Conservation (phyloP, 2,888 invertebrate species). For the Xestia sexstrigata region DNA sequence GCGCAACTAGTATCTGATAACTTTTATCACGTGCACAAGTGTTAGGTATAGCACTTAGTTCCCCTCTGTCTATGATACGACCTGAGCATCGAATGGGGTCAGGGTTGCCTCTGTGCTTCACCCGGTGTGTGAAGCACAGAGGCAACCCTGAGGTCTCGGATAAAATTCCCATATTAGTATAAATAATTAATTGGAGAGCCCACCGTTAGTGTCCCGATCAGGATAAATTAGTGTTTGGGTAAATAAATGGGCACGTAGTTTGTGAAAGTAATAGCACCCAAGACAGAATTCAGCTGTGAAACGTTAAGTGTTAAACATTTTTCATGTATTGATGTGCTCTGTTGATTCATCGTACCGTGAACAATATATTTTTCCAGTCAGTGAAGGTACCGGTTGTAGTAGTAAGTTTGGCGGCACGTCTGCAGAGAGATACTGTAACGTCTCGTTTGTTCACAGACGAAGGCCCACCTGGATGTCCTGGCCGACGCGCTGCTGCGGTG, state of each 20-base stretch:
- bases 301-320: slow-evolving; percentile 14
- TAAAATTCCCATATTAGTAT: slow-evolving; percentile 40
- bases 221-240: slow-evolving; percentile 41
- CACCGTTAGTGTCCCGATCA: slow-evolving; percentile 33
- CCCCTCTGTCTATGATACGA: not conserved
- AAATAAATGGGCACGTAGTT: slow-evolving; percentile 39
- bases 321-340: slow-evolving; percentile 9
- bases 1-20: slow-evolving; percentile 10
- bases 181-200: slow-evolving; percentile 34
- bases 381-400: not conserved
- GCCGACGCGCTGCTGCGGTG: slow-evolving; percentile 98
- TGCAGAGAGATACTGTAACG: slow-evolving; percentile 13
- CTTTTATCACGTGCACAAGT: slow-evolving; percentile 4
- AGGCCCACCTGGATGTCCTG: slow-evolving; percentile 98
- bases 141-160: slow-evolving; percentile 19
- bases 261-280: slow-evolving; percentile 46
- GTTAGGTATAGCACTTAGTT: slow-evolving; percentile 2
- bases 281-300: slow-evolving; percentile 23
- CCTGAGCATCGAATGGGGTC: slow-evolving; percentile 9
- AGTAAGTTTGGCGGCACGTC: not conserved
- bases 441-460: slow-evolving; percentile 93
- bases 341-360: not conserved
- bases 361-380: not conserved
- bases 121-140: not conserved
- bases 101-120: too few species aligned